Conservation (phyloP, 2,797 vertebrate species). For the Poeciliopsis gracilis region DNA sequence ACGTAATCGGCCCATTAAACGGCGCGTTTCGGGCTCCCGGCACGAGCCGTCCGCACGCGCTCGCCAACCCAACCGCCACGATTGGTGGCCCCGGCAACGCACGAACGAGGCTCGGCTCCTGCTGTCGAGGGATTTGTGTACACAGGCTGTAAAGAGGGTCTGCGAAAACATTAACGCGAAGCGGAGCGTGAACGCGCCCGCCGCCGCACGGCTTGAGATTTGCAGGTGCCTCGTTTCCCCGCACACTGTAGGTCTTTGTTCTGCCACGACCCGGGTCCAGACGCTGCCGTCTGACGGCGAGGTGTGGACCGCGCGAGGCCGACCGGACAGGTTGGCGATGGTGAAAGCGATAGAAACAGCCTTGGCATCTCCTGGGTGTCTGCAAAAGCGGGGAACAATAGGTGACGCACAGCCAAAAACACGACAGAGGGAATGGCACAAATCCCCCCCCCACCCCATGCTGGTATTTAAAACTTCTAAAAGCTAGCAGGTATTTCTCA, state of each 20-base stretch:
- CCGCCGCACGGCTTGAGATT: slow-evolving; percentile 5
- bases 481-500: slow-evolving; percentile 78
- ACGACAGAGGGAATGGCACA: slow-evolving; percentile 55
- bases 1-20: slow-evolving; percentile 41
- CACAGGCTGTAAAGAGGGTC: slow-evolving; percentile 17
- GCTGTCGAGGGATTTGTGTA: slow-evolving; percentile 35
- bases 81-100: slow-evolving; percentile 46
- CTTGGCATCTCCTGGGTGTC: slow-evolving; percentile 43
- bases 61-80: slow-evolving; percentile 49
- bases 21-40: slow-evolving; percentile 35
- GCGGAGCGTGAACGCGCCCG: slow-evolving; percentile 11
- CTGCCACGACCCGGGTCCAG: slow-evolving; percentile 61
- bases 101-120: slow-evolving; percentile 42
- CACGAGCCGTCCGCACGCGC: slow-evolving; percentile 45
- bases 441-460: slow-evolving; percentile 38
- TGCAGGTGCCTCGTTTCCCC: slow-evolving; percentile 31
- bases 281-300: slow-evolving; percentile 73
- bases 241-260: slow-evolving; percentile 71
- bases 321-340: slow-evolving; percentile 59
- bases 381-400: slow-evolving; percentile 57
- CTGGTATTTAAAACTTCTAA: slow-evolving; percentile 68
- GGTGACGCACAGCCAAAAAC: slow-evolving; percentile 36
- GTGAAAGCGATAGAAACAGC: slow-evolving; percentile 59
- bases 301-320: slow-evolving; percentile 49
- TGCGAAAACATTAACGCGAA: slow-evolving; percentile 16